phyloP scores from a whole-genome alignment of 2,797 vertebrate species.

The Sitta carolinensis region DNA sequence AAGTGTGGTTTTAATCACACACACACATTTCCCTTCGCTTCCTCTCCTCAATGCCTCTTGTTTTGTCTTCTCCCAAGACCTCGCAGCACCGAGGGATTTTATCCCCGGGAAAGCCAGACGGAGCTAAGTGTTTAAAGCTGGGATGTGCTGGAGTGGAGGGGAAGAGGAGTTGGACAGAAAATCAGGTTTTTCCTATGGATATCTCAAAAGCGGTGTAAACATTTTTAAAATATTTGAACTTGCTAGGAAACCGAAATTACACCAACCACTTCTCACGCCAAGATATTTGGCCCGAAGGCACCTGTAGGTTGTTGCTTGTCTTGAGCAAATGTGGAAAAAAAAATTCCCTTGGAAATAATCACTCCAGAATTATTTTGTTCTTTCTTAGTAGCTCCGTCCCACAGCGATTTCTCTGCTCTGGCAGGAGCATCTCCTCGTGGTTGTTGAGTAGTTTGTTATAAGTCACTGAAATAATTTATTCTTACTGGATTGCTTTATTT shows the following conservation, averaged over 20 bases:
- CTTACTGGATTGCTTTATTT: not conserved
- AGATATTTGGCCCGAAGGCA: slow-evolving; percentile 52
- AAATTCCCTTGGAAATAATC: not conserved
- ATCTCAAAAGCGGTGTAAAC: slow-evolving; percentile 42
- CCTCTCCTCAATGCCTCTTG: slow-evolving; percentile 2
- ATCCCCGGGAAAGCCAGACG: not conserved
- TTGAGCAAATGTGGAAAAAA: not conserved
- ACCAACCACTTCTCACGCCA: slow-evolving; percentile 30
- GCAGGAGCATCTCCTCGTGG: not conserved
- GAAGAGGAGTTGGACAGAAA: not conserved
- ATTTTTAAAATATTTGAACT: slow-evolving; percentile 68
- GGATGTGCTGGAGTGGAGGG: not conserved
- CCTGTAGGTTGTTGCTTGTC: slow-evolving; percentile 58
- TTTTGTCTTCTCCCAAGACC: slow-evolving; percentile 41
- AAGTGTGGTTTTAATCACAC: slow-evolving; percentile 26
- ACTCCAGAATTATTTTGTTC: not conserved
- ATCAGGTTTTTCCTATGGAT: slow-evolving; percentile 20
- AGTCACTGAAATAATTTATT: not conserved
- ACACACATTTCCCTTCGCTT: not conserved
- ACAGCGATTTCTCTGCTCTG: not conserved
- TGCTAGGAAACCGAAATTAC: slow-evolving; percentile 52
- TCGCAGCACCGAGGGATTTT: not conserved
- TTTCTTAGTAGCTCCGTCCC: not conserved
- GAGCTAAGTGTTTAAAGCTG: slow-evolving; percentile 46
- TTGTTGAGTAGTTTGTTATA: not conserved